Percentiles rank a stretch among this genome's conserved stretches.
phyloP scores from a whole-genome alignment of 1,140 invertebrate species.

The Saccostrea echinata region DNA sequence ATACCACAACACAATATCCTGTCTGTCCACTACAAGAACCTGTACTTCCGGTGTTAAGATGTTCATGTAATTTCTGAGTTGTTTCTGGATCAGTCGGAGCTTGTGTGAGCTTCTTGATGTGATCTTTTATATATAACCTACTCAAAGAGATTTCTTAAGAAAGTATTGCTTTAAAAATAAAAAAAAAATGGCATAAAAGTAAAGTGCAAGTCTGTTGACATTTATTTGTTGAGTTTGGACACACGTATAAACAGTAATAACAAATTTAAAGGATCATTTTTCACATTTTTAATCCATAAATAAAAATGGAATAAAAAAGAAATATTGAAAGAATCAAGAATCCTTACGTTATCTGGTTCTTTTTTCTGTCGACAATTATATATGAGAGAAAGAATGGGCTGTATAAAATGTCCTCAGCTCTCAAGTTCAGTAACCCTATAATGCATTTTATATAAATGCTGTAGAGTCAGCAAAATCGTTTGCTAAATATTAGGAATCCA shows the following conservation, averaged over 20 bases:
- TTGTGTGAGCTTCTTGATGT: constrained; percentile 59
- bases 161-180: no score
- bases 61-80: constrained; percentile 56
- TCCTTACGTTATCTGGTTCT: constrained; percentile 66
- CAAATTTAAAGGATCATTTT: neutral
- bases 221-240: no score
- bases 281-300: neutral
- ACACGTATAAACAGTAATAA: neutral
- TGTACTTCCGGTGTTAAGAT: constrained; percentile 66
- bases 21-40: constrained; percentile 62
- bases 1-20: constrained; percentile 70
- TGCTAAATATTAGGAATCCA: no score
- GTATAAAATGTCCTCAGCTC: constrained; percentile 94
- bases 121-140: constrained; percentile 71
- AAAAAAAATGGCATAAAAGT: no score
- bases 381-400: constrained; percentile 98
- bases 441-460: constrained; percentile 49
- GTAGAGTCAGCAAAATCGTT: no score
- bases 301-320: neutral
- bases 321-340: neutral
- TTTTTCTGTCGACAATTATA: constrained; percentile 83
- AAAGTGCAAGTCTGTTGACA: no score
- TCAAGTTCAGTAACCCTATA: constrained; percentile 92
- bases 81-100: constrained; percentile 57
- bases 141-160: neutral